Conservation (phyloP, 2,797 vertebrate genomes). For the Hipposideros larvatus region DNA sequence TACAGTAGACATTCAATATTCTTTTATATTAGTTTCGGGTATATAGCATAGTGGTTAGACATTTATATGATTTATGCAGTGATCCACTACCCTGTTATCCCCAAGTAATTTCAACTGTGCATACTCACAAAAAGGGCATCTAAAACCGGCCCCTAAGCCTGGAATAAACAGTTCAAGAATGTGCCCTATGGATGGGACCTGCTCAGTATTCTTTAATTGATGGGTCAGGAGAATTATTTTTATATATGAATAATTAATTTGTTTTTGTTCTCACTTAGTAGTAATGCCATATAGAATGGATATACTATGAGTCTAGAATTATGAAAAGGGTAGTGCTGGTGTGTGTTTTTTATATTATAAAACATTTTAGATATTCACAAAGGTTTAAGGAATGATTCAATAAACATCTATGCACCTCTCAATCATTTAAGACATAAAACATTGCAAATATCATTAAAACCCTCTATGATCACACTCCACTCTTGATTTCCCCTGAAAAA, state of each 20-base stretch:
- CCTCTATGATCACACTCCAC: not conserved
- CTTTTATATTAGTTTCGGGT: too few species aligned
- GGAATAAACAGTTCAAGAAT: not conserved
- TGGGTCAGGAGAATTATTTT: not conserved
- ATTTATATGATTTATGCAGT: not conserved
- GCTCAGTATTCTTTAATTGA: not conserved
- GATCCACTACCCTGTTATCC: not conserved
- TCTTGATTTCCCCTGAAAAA: not conserved
- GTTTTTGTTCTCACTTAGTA: not conserved
- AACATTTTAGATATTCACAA: not conserved
- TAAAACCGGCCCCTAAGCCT: not conserved
- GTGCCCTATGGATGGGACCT: too few species aligned
- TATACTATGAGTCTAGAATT: not conserved
- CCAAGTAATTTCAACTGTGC: not conserved
- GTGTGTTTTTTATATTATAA: not conserved
- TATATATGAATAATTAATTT: not conserved
- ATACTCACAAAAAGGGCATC: not conserved
- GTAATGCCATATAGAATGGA: not conserved
- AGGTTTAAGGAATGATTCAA: not conserved
- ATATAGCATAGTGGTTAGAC: too few species aligned
- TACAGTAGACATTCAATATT: too few species aligned
- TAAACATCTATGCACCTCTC: not conserved
- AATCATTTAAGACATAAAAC: not conserved
- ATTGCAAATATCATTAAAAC: not conserved
- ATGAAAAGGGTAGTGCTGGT: not conserved